Percentiles rank a stretch among this genome's conserved stretches.
Evolutionary conservation across 1,140 invertebrate genomes (phyloP).

Genomic region (Zaprionus ghesquierei): DNA sequence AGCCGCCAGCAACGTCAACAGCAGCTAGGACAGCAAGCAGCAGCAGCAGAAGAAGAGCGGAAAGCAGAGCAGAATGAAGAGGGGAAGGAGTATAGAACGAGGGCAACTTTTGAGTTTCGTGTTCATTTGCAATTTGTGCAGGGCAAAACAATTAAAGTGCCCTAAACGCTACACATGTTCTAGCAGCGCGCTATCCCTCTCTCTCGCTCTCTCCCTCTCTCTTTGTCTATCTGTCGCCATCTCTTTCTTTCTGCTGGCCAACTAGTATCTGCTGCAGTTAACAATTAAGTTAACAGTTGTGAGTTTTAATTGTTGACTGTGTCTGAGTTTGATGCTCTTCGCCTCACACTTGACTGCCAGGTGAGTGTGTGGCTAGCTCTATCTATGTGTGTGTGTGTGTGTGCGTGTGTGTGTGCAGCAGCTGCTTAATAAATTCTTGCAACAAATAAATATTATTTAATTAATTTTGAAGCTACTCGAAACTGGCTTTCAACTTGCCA

Average conservation of each 20-base stretch:
- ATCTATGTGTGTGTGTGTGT: neutral
- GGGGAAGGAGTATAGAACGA: conserved; percentile 4
- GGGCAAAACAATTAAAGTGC: conserved; percentile 68
- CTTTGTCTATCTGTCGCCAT: neutral
- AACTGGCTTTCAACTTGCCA: conserved; percentile 31
- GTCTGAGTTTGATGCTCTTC: conserved; percentile 11
- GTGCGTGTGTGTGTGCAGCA: neutral
- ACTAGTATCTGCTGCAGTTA: conserved; percentile 44
- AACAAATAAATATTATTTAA: conserved; percentile 75
- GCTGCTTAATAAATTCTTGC: conserved; percentile 61
- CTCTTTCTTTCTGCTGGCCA: neutral
- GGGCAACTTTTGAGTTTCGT: conserved; percentile 70
- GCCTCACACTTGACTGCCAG: conserved; percentile 1
- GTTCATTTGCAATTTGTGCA: conserved; percentile 77
- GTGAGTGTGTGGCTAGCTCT: neutral
- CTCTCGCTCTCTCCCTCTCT: neutral
- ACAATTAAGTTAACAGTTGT: conserved; percentile 73
- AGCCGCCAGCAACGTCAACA: conserved; percentile 1
- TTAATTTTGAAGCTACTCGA: conserved; percentile 61
- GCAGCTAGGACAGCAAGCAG: neutral
- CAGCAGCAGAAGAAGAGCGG: neutral
- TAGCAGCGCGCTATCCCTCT: neutral
- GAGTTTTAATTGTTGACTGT: conserved; percentile 46
- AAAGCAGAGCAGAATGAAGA: neutral
- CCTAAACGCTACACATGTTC: conserved; percentile 52